phyloP scores from a whole-genome alignment of 2,888 invertebrate genomes.

The Crioceris asparagi region DNA sequence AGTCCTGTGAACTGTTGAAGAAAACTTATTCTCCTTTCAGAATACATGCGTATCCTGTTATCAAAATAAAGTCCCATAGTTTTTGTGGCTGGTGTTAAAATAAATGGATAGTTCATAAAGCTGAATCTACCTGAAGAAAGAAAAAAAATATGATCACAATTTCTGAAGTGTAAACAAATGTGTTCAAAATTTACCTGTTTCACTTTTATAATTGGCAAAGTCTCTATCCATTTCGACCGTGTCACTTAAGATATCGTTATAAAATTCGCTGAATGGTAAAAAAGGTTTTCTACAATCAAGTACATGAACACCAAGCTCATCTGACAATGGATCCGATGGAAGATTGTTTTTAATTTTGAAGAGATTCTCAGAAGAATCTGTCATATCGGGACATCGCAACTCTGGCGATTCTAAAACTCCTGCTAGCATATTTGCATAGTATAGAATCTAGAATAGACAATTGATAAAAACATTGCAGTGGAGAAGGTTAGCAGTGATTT shows the following conservation, averaged over 20 bases:
- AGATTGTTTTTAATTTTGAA: conserved; percentile 37
- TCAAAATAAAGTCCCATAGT: conserved; percentile 87
- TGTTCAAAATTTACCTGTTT: conserved; percentile 31
- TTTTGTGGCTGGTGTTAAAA: conserved; percentile 85
- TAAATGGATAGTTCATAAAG: conserved; percentile 84
- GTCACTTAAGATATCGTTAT: conserved; percentile 89
- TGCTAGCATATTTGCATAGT: conserved; percentile 79
- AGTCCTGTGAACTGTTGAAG: conserved; percentile 76
- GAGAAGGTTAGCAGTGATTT: too few species aligned
- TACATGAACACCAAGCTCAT: conserved; percentile 63
- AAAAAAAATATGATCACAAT: conserved; percentile 2
- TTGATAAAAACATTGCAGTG: too few species aligned
- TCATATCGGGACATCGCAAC: conserved; percentile 47
- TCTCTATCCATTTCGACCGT: conserved; percentile 90
- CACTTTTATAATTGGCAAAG: conserved; percentile 79
- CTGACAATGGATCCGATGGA: conserved; percentile 53
- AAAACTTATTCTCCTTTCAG: conserved; percentile 77
- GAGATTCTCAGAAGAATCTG: conserved; percentile 38
- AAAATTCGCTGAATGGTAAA: conserved; percentile 81
- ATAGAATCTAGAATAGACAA: conserved; percentile 57
- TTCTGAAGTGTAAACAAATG: background rate
- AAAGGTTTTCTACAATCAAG: conserved; percentile 75
- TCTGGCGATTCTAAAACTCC: conserved; percentile 63
- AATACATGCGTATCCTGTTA: conserved; percentile 90
- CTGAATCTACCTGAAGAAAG: conserved; percentile 57